Evolutionary conservation across 2,888 invertebrate species (phyloP).

Genomic region (Drosophila eohydei): DNA sequence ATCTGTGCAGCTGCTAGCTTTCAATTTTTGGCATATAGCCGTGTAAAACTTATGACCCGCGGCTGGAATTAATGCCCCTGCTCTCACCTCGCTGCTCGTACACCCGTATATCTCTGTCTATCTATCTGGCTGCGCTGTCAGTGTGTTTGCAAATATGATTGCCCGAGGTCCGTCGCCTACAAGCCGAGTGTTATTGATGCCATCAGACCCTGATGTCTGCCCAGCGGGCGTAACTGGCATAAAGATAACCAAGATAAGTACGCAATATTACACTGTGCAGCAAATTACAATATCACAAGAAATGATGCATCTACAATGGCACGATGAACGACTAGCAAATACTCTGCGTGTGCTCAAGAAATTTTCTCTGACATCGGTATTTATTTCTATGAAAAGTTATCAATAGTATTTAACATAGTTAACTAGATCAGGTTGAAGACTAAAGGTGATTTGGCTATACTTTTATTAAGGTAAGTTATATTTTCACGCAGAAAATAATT

Average conservation of each 20-base stretch:
- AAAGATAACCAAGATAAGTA: constrained; percentile 50
- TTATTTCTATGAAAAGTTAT: too few relatives aligned
- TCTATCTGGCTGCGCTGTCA: constrained; percentile 22
- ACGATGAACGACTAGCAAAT: not conserved
- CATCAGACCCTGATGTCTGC: constrained; percentile 41
- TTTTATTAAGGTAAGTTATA: too few relatives aligned
- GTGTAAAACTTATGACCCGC: constrained; percentile 66
- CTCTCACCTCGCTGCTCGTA: not conserved
- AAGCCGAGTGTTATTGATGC: constrained; percentile 61
- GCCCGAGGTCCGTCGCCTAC: constrained; percentile 50
- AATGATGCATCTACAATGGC: not conserved
- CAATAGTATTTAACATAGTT: too few relatives aligned
- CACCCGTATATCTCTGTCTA: constrained; percentile 12
- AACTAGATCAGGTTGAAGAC: too few relatives aligned
- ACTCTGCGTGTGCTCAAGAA: not conserved
- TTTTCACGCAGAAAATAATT: too few relatives aligned
- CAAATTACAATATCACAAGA: constrained; percentile 26
- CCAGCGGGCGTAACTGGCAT: constrained; percentile 27
- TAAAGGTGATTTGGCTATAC: too few relatives aligned
- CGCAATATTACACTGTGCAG: constrained; percentile 30
- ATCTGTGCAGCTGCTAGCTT: constrained; percentile 59
- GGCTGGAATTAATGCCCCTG: constrained; percentile 29
- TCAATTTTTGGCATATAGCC: constrained; percentile 76
- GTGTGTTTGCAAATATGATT: constrained; percentile 56
- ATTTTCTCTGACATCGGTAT: too few relatives aligned